A percentile compares a stretch with the other conserved stretches of the same genome.
These are phyloP conservation scores for Altica lythri DNA, from an alignment of 2,888 invertebrate species.

Conservation along the genomic window DNA sequence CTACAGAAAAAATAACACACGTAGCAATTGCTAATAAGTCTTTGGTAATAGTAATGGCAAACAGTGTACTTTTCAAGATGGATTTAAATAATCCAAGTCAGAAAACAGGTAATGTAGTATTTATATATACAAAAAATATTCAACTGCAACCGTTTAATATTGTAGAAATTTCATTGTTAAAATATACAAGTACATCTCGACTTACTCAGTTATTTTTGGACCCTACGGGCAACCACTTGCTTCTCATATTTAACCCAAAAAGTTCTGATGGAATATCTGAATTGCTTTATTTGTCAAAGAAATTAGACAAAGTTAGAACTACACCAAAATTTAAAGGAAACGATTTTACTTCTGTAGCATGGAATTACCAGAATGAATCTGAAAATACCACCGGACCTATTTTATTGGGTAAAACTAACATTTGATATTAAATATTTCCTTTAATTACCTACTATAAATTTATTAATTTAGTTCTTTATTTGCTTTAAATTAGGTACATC, in stretches of 20 bases:
- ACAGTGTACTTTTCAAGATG: constrained; percentile 78
- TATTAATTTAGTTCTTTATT: no score
- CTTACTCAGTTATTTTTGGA: constrained; percentile 78
- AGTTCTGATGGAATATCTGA: constrained; percentile 67
- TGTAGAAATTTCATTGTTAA: constrained; percentile 75
- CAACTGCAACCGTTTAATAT: constrained; percentile 38
- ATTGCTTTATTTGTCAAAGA: constrained; percentile 78
- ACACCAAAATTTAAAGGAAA: constrained; percentile 72
- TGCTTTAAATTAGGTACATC: constrained; percentile 74
- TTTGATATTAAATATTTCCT: not conserved
- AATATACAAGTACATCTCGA: constrained; percentile 65
- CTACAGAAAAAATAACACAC: constrained; percentile 79
- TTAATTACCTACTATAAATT: no score
- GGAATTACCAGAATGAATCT: constrained; percentile 77
- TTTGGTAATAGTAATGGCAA: constrained; percentile 82
- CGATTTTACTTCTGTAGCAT: constrained; percentile 89
- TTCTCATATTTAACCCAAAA: constrained; percentile 74
- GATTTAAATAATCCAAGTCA: constrained; percentile 79
- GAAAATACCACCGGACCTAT: constrained; percentile 80
- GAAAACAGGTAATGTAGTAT: constrained; percentile 68
- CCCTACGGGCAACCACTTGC: constrained; percentile 83
- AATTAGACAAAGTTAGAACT: constrained; percentile 73
- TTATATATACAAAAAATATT: not conserved
- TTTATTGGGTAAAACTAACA: constrained; percentile 60
- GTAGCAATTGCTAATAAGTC: constrained; percentile 82